Percentiles rank a stretch among this genome's conserved stretches.
Conservation (phyloP, 2,888 invertebrate species). For the Cryptocephalus primarius region DNA sequence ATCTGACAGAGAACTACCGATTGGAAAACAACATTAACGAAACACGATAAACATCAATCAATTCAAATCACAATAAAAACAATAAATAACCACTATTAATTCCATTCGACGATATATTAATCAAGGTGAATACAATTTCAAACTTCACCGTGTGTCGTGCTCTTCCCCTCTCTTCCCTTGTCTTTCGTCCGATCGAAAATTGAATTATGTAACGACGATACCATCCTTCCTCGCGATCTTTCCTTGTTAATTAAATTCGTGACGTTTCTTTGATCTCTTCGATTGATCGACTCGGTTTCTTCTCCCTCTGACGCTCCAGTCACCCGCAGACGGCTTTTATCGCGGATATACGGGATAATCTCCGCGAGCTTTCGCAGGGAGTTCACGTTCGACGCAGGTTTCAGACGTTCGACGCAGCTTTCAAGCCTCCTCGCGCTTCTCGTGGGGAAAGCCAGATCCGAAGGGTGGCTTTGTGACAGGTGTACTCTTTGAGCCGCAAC, state of each 20-base stretch:
- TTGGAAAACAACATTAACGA: conserved; percentile 29
- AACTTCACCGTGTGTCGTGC: not conserved
- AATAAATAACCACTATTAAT: conserved; percentile 25
- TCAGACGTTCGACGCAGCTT: too few relatives aligned
- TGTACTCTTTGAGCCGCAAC: too few relatives aligned
- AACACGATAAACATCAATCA: conserved; percentile 32
- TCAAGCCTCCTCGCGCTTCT: too few relatives aligned
- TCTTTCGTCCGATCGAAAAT: not conserved
- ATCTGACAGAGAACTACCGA: conserved; percentile 24
- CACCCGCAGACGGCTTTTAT: too few relatives aligned
- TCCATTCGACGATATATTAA: conserved; percentile 19
- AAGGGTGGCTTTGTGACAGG: too few relatives aligned
- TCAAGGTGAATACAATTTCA: conserved; percentile 11
- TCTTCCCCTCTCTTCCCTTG: too few relatives aligned
- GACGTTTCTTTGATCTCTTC: conserved; percentile 4
- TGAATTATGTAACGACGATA: not conserved
- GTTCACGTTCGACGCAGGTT: too few relatives aligned
- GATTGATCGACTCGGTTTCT: too few relatives aligned
- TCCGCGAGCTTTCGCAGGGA: too few relatives aligned
- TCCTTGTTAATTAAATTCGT: conserved; percentile 3
- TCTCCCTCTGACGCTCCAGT: too few relatives aligned
- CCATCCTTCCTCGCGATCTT: not conserved
- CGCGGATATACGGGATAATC: too few relatives aligned
- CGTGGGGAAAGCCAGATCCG: too few relatives aligned
- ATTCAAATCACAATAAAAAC: conserved; percentile 24